phyloP scores from a whole-genome alignment of 2,113 vertebrate genomes.

The Psittacara wagleri region DNA sequence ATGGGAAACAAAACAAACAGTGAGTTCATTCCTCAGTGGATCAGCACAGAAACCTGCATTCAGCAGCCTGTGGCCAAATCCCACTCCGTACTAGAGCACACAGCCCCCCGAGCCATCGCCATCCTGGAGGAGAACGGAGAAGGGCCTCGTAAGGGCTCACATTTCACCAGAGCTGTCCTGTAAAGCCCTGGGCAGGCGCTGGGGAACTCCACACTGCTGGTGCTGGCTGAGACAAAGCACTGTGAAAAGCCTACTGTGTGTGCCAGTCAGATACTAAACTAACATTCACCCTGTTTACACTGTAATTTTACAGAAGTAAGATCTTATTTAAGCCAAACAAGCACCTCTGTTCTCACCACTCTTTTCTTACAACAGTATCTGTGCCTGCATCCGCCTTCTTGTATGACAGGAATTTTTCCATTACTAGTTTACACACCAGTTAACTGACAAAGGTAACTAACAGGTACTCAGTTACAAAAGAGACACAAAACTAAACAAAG shows the following conservation, averaged over 20 bases:
- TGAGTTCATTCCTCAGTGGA: background rate
- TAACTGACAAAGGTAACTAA: background rate
- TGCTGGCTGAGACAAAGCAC: background rate
- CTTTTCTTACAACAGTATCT: background rate
- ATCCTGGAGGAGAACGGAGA: background rate
- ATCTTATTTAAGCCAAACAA: background rate
- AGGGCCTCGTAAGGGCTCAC: background rate
- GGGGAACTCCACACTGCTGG: background rate
- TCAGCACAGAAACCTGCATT: background rate
- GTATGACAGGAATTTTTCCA: background rate
- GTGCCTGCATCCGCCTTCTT: background rate
- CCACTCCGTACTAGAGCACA: background rate
- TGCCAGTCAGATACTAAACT: background rate
- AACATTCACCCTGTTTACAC: background rate
- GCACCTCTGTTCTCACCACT: background rate
- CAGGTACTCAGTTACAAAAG: background rate
- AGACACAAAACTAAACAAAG: background rate
- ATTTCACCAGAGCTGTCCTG: background rate
- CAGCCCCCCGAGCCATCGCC: background rate
- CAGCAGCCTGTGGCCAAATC: background rate
- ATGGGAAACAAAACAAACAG: background rate
- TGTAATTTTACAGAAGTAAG: background rate
- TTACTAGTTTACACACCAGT: background rate
- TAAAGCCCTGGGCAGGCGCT: background rate
- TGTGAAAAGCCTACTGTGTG: background rate